phyloP scores from a whole-genome alignment of 92 coral and sea anemone genomes.

The Meandrina meandrites region DNA sequence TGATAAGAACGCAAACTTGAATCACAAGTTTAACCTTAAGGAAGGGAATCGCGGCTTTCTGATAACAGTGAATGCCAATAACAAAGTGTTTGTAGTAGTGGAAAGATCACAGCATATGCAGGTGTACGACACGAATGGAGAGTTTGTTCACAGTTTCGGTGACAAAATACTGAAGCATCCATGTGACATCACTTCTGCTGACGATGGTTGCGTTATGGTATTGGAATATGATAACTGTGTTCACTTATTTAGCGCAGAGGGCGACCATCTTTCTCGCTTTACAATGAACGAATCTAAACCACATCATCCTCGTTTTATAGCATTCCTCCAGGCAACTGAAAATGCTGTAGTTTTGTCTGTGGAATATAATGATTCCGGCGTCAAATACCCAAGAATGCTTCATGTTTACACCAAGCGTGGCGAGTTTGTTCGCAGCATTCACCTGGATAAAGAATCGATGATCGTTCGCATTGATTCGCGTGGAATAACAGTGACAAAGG shows the following conservation, averaged over 20 bases:
- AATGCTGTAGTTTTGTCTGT: constrained; percentile 14
- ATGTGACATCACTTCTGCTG: constrained; percentile 30
- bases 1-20: constrained; percentile 28
- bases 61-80: constrained; percentile 13
- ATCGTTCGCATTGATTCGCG: neutral
- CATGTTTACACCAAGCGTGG: constrained; percentile 39
- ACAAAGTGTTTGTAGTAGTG: constrained; percentile 25
- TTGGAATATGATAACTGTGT: constrained; percentile 23
- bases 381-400: neutral
- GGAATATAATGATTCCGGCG: constrained; percentile 23
- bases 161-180: constrained; percentile 8
- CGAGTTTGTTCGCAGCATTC: constrained; percentile 40
- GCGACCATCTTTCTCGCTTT: constrained; percentile 28
- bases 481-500: neutral
- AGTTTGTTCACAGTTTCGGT: constrained; percentile 40
- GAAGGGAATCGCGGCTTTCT: constrained; percentile 42
- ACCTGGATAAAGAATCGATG: constrained; percentile 17
- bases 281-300: neutral
- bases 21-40: constrained; percentile 31
- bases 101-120: constrained; percentile 25
- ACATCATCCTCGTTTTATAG: constrained; percentile 21
- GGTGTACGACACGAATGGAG: constrained; percentile 39
- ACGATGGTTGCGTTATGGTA: constrained; percentile 36
- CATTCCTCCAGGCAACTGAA: constrained; percentile 4
- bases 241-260: constrained; percentile 35